Evolutionary conservation across 2,113 vertebrate species (phyloP), one percentile per base, ranked within the genome.

Genomic region (Scolopax mira): DNA sequence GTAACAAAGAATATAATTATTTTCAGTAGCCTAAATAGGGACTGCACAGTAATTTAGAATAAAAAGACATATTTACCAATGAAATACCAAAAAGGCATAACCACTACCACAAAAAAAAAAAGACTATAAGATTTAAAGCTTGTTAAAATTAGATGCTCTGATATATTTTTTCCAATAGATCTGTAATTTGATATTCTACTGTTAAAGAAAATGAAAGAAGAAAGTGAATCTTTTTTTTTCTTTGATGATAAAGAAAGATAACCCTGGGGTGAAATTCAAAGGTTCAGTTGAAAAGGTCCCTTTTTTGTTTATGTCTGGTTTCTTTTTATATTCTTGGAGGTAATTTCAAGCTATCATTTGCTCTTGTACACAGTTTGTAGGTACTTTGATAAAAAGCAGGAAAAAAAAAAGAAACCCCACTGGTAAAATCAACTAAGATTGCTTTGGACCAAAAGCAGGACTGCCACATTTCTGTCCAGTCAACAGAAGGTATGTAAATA

Each of bases 201-300:
- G 19, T 35, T 83, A 78, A 39, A 86, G n/a, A 70, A 95, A 94
- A 94, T 55, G 67, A 35, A 88, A 78, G 24, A 90, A 92, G 55
- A 70, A 75, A 86, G 35, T 31, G 14, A 9, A 35, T 2, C 41
- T 6, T 46, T 75, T 81, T 31, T 90, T 70, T 62, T 84, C 67
- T 88, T 90, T 81, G 55, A 78, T 90, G 46, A 62, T 90, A 85
- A 31, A 79, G 44, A 85, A 85, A 73, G n/a, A 83, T 70, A 88
- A 88, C 79, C 54, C 54, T 70, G 49, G 21, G 51, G 49, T 77
- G 12, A 42, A 90, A 90, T 83, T 88, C 60, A 90, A 93, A 93
- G 10, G 25, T 41, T 92, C 62, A 42, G 41, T 91, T 92, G 37
- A 51, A 94, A 88, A 83, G 6, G 9, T 52, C 49, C 13, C 8